These are phyloP conservation scores for Luperina testacea DNA, from an alignment of 2,888 invertebrate genomes.

Conservation along the genomic window DNA sequence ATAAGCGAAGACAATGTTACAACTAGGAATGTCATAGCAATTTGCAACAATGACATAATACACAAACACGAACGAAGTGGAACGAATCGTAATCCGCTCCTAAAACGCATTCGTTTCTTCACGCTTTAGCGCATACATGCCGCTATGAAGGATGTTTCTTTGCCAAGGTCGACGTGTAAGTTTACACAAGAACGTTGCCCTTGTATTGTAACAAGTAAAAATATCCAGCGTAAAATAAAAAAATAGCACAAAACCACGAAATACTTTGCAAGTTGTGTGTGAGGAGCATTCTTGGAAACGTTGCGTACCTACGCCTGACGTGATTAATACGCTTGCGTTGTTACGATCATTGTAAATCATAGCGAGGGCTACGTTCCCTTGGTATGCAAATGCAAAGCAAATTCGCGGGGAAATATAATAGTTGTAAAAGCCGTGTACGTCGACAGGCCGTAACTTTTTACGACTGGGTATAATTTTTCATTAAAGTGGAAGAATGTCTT, in stretches of 20 bases:
- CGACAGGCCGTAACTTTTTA: conserved; percentile 55
- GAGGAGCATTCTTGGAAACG: conserved; percentile 68
- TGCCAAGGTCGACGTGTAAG: conserved; percentile 77
- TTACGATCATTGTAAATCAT: conserved; percentile 70
- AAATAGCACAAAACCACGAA: conserved; percentile 73
- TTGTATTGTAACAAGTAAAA: conserved; percentile 74
- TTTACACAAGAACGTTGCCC: conserved; percentile 75
- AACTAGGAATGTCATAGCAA: conserved; percentile 82
- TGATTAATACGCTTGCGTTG: conserved; percentile 71
- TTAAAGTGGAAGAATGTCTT: conserved; percentile 25
- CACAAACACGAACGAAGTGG: conserved; percentile 66
- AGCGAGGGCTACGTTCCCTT: conserved; percentile 61
- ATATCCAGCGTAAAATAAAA: conserved; percentile 74
- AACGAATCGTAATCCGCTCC: conserved; percentile 60
- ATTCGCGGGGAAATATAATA: conserved; percentile 53
- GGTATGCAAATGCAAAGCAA: conserved; percentile 64
- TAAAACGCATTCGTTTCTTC: conserved; percentile 61
- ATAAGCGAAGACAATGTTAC: conserved; percentile 83
- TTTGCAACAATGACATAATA: conserved; percentile 83
- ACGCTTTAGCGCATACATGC: conserved; percentile 62
- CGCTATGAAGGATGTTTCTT: conserved; percentile 62
- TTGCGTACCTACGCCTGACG: conserved; percentile 49
- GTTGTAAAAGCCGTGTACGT: conserved; percentile 51
- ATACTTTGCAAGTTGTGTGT: conserved; percentile 61
- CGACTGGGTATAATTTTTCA: conserved; percentile 42